Evolutionary conservation across 1,140 invertebrate genomes (phyloP).

Genomic region (Zaprionus africanus): DNA sequence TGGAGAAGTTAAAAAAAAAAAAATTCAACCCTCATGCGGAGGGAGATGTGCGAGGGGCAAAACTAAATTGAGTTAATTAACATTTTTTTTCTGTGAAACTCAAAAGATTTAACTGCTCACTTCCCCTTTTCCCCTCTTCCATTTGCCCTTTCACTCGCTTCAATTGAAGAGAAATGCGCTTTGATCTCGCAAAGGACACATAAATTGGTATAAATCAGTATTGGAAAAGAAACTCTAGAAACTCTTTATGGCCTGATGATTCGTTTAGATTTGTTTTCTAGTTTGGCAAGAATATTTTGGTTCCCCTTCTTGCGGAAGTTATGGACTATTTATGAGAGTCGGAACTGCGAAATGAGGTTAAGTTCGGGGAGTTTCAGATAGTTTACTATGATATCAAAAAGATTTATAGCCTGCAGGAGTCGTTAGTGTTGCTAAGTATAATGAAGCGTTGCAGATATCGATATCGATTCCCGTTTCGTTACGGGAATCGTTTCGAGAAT

Average conservation of each 20-base stretch:
- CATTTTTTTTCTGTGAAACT: constrained; percentile 3
- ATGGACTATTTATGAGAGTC: not conserved
- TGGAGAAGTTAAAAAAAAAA: not conserved
- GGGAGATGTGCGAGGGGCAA: not conserved
- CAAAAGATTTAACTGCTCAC: constrained; percentile 5
- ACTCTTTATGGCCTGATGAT: not conserved
- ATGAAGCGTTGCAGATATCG: constrained; percentile 4
- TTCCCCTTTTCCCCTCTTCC: not conserved
- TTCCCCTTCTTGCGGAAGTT: not conserved
- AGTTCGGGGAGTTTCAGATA: not conserved
- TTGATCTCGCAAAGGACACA: constrained; percentile 6
- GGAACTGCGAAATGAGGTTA: not conserved
- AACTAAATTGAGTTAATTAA: constrained; percentile 10
- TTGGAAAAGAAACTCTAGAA: not conserved
- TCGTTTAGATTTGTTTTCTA: not conserved
- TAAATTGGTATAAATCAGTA: not conserved
- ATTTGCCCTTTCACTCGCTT: not conserved
- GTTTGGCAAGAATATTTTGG: not conserved
- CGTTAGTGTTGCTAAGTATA: not conserved
- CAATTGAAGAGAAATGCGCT: not conserved
- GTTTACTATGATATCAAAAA: not conserved
- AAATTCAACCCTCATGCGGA: not conserved
- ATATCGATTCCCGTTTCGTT: not conserved
- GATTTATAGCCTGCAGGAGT: not conserved
- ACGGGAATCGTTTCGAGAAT: not conserved